Evolutionary conservation across 2,113 vertebrate genomes (phyloP), one percentile per base, ranked within the genome.

Genomic region (Cynoglossus semilaevis): DNA sequence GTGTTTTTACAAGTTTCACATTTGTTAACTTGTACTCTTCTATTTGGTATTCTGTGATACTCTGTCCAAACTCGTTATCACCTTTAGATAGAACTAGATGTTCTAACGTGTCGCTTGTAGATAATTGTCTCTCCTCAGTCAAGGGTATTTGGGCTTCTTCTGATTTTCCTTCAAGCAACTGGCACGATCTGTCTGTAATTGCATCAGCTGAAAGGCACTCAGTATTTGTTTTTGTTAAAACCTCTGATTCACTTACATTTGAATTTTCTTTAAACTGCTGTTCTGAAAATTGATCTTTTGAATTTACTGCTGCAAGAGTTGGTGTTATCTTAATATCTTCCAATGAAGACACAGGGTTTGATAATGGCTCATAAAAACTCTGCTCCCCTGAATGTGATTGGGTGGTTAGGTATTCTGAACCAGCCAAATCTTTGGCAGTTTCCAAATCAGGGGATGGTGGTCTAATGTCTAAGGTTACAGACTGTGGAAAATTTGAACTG

Each of bases 371-470:
- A 51, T 49, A 9, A 19, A 80, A 50, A 61, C 38, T 68, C 56
- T 61, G 69, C 3, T 46, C 51, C n/a, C 79, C 77, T 58, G 55
- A 44, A 64, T 8, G 3, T 45, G 60, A 69, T 11, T 44, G n/a
- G 60, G 53, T 22, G 6, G 42, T n/a, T 12, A 61, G 55, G 40
- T 29, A 58, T 43, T 72, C 58, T 38, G 51, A 51, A 29, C 75
- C 74, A 58, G 80, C 81, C 36, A 62, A n/a, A 54, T 85, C 76
- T 38, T 38, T 48, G 15, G 19, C n/a, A 63, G 38, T 16, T 19
- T 59, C 59, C 43, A 53, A 57, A 42, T 69, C 16, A 58, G 54
- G 40, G 15, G 56, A 65, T 8, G 22, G 37, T 38, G 29, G 19
- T 58, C 48, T 67, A n/a, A n/a, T n/a, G n/a, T n/a, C n/a, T 37